Percentiles rank a stretch among this genome's conserved stretches.
phyloP scores from a whole-genome alignment of 2,888 invertebrate genomes.

The Clostera curtula region DNA sequence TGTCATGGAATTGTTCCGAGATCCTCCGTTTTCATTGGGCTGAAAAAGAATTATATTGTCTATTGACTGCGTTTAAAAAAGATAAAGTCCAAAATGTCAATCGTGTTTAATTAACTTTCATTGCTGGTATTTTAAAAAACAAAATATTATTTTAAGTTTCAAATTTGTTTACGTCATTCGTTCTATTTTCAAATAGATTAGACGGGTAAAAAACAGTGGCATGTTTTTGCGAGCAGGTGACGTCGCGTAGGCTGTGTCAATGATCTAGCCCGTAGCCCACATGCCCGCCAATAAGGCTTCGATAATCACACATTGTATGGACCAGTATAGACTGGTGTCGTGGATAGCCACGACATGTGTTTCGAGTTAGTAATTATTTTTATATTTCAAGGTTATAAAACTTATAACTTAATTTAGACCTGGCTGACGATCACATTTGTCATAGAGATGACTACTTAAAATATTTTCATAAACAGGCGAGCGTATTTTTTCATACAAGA shows the following conservation, averaged over 20 bases:
- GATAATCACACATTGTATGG: slow-evolving; percentile 63
- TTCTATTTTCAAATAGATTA: slow-evolving; percentile 54
- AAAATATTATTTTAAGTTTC: slow-evolving; percentile 5
- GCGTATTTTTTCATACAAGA: neutral
- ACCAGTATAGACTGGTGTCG: no score
- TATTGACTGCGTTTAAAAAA: slow-evolving; percentile 8
- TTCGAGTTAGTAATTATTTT: slow-evolving; percentile 29
- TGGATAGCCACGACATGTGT: slow-evolving; percentile 25
- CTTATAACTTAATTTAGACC: no score
- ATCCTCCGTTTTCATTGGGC: slow-evolving; percentile 63
- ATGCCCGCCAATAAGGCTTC: slow-evolving; percentile 69
- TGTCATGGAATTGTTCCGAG: slow-evolving; percentile 70
- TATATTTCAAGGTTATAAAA: slow-evolving; percentile 22
- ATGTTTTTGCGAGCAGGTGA: slow-evolving; percentile 67
- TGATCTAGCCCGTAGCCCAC: slow-evolving; percentile 71
- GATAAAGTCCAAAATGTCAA: slow-evolving; percentile 40
- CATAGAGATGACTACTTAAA: no score
- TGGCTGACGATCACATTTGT: no score
- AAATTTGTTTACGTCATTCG: slow-evolving; percentile 18
- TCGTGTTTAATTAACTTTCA: slow-evolving; percentile 3
- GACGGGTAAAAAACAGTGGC: slow-evolving; percentile 41
- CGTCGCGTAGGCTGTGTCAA: slow-evolving; percentile 71
- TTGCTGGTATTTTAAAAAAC: neutral
- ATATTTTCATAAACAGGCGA: no score
- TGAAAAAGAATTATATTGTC: slow-evolving; percentile 37